phyloP scores from a whole-genome alignment of 2,113 vertebrate genomes.

The Labrus mixtus region DNA sequence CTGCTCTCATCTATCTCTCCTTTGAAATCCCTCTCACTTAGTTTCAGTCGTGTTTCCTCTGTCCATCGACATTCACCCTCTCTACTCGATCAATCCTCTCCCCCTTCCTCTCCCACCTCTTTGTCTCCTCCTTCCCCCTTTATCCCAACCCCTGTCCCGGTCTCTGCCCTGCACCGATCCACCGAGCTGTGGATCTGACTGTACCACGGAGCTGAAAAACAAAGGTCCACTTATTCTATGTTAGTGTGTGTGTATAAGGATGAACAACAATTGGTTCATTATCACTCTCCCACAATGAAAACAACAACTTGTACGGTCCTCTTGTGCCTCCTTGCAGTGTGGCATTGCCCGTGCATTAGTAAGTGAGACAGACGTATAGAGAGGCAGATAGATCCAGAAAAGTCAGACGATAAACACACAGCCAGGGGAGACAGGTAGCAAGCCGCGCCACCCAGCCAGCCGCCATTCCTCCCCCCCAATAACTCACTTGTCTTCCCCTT shows the following conservation, averaged over 20 bases:
- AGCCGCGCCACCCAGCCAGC: conserved; percentile 46
- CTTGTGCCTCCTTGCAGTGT: conserved; percentile 23
- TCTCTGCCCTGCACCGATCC: conserved; percentile 74
- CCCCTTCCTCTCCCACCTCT: conserved; percentile 17
- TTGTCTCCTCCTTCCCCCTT: conserved; percentile 22
- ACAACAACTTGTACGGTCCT: conserved; percentile 35
- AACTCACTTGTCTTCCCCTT: conserved; percentile 77
- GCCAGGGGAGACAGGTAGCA: conserved; percentile 30
- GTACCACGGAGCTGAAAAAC: conserved; percentile 80
- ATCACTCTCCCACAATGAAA: conserved; percentile 57
- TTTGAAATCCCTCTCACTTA: too few relatives aligned
- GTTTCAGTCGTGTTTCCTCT: not conserved
- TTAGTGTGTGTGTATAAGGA: conserved; percentile 26
- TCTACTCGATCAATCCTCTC: not conserved
- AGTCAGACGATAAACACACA: conserved; percentile 28
- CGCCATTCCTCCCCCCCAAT: conserved; percentile 61
- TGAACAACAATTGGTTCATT: conserved; percentile 68
- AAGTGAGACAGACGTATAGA: conserved; percentile 28
- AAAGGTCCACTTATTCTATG: conserved; percentile 72
- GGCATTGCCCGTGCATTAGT: not conserved
- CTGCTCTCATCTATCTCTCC: too few relatives aligned
- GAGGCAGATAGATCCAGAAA: conserved; percentile 26
- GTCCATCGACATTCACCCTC: not conserved
- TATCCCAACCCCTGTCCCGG: conserved; percentile 68
- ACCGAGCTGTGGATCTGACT: conserved; percentile 80